A percentile compares a stretch with the other conserved stretches of the same genome.
These are phyloP conservation scores for Muscina levida DNA, from an alignment of 2,888 invertebrate genomes.

Conservation along the genomic window DNA sequence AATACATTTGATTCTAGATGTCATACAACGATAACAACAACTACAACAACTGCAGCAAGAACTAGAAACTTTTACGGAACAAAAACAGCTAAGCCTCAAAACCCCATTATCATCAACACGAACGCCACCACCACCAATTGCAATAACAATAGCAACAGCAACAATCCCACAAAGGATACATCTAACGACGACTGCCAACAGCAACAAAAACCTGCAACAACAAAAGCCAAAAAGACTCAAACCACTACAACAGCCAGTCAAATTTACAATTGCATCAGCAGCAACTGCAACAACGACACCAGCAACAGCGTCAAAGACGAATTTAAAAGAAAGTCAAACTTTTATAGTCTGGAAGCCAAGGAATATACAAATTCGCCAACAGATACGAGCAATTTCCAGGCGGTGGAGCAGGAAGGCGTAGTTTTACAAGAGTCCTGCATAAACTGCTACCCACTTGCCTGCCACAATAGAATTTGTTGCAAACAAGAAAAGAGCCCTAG, in stretches of 20 bases:
- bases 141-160: conserved; percentile 55
- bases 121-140: conserved; percentile 42
- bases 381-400: conserved; percentile 60
- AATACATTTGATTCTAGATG: conserved; percentile 49
- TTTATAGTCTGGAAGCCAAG: conserved; percentile 38
- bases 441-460: conserved; percentile 55
- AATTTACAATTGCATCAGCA: conserved; percentile 44
- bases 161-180: conserved; percentile 33
- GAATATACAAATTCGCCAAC: conserved; percentile 22
- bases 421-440: conserved; percentile 65
- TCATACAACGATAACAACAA: conserved; percentile 59
- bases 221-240: conserved; percentile 62
- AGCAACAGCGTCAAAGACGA: conserved; percentile 40
- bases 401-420: conserved; percentile 24
- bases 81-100: conserved; percentile 27
- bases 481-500: conserved; percentile 41
- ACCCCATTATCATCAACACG: conserved; percentile 25
- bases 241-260: conserved; percentile 37
- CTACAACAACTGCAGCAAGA: conserved; percentile 60
- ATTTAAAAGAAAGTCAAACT: conserved; percentile 30
- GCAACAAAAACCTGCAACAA: conserved; percentile 57
- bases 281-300: conserved; percentile 33
- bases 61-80: conserved; percentile 51
- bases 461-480: conserved; percentile 56
- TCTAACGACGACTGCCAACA: conserved; percentile 59